These are phyloP conservation scores for Tigriopus japonicus DNA, from an alignment of 1,140 invertebrate genomes.

Conservation along the genomic window DNA sequence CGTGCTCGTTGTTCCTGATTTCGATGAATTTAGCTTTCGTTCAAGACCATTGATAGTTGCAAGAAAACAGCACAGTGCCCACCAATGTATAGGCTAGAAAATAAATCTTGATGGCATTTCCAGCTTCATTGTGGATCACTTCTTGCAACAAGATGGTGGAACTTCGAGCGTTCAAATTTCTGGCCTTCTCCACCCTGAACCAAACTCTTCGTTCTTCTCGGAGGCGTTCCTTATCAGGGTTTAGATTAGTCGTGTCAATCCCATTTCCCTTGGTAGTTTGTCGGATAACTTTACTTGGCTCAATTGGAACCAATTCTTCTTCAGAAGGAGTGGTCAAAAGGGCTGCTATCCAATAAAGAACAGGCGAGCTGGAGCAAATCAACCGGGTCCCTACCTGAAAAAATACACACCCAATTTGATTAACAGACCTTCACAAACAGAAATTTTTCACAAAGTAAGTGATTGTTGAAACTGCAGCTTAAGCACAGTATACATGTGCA, in stretches of 20 bases:
- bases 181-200: constrained; percentile 24
- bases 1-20: no score
- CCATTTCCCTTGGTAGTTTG: neutral
- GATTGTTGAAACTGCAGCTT: no score
- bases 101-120: constrained; percentile 40
- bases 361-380: constrained; percentile 55
- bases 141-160: constrained; percentile 1
- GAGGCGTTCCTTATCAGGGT: no score
- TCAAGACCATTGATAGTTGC: constrained; percentile 73
- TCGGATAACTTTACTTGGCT: neutral
- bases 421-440: no score
- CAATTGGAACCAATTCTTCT: neutral
- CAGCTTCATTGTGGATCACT: neutral
- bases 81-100: constrained; percentile 52
- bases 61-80: constrained; percentile 57
- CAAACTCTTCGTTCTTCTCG: no score
- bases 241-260: no score
- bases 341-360: constrained; percentile 67
- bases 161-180: constrained; percentile 24
- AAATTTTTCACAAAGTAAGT: no score
- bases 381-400: constrained; percentile 41
- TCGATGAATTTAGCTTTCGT: no score
- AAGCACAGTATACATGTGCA: no score
- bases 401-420: no score
- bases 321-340: constrained; percentile 15